A percentile compares a stretch with the other conserved stretches of the same genome.
phyloP scores from a whole-genome alignment of 1,140 invertebrate genomes.

The Hydropsyche tenuis region DNA sequence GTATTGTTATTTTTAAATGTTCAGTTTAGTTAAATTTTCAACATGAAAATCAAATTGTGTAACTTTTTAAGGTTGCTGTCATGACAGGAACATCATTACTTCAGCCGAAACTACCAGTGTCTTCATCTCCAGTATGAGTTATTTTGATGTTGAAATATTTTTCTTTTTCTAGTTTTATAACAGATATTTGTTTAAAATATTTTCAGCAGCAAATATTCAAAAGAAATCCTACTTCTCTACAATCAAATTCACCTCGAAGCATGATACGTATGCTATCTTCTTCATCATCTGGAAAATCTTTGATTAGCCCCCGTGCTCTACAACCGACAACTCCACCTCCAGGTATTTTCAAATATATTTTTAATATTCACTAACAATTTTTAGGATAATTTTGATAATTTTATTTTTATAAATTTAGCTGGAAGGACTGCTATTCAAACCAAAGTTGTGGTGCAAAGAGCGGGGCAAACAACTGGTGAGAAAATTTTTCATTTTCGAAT shows the following conservation, averaged over 20 bases:
- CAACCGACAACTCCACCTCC: conserved; percentile 43
- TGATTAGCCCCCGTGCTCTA: conserved; percentile 44
- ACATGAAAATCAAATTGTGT: too few species aligned
- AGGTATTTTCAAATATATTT: conserved; percentile 22
- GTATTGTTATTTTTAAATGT: neutral
- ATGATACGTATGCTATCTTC: conserved; percentile 42
- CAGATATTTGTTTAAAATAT: neutral
- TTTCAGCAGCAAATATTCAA: conserved; percentile 13
- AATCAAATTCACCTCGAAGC: conserved; percentile 24
- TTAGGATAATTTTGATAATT: neutral
- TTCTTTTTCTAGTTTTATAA: neutral
- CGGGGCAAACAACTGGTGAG: conserved; percentile 41
- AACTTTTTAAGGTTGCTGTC: conserved; percentile 7
- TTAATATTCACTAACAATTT: neutral
- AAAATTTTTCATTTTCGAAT: neutral
- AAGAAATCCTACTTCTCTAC: conserved; percentile 8
- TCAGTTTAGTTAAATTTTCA: too few species aligned
- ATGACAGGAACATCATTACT: conserved; percentile 42
- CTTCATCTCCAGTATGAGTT: conserved; percentile 5
- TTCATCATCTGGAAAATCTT: conserved; percentile 38
- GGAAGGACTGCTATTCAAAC: conserved; percentile 32
- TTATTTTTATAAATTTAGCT: neutral
- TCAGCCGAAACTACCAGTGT: conserved; percentile 28
- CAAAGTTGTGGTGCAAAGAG: conserved; percentile 44
- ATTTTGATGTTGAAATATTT: neutral